Evolutionary conservation across 2,113 vertebrate genomes (phyloP).

Genomic region (Pomatorhinus ruficollis): DNA sequence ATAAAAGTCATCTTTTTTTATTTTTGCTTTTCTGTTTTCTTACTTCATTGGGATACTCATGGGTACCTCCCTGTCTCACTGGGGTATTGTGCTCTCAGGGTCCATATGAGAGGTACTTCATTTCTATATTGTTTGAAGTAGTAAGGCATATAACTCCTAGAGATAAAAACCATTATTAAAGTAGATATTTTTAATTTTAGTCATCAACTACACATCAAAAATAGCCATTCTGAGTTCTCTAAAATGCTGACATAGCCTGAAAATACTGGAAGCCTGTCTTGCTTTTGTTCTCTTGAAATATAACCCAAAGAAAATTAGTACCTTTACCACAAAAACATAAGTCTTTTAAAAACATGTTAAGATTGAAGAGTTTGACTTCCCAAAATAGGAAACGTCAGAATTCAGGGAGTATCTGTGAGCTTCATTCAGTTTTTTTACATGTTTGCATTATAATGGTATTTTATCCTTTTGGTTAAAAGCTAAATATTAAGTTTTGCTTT

Average conservation of each 20-base stretch:
- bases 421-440: neutral
- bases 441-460: neutral
- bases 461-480: slow-evolving; percentile 3
- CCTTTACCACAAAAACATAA: neutral
- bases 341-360: neutral
- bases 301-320: neutral
- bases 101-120: neutral
- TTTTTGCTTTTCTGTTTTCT: neutral
- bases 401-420: neutral
- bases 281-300: neutral
- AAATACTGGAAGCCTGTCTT: neutral
- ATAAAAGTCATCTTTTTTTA: neutral
- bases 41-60: neutral
- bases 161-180: neutral
- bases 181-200: neutral
- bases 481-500: neutral
- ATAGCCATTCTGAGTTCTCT: neutral
- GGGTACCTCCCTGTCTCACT: neutral
- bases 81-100: neutral
- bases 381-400: neutral
- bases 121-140: neutral
- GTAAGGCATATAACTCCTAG: neutral
- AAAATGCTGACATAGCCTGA: neutral
- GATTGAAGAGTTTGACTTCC: neutral
- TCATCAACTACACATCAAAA: neutral